phyloP scores from a whole-genome alignment of 2,113 vertebrate species.

The Trogon melanurus region DNA sequence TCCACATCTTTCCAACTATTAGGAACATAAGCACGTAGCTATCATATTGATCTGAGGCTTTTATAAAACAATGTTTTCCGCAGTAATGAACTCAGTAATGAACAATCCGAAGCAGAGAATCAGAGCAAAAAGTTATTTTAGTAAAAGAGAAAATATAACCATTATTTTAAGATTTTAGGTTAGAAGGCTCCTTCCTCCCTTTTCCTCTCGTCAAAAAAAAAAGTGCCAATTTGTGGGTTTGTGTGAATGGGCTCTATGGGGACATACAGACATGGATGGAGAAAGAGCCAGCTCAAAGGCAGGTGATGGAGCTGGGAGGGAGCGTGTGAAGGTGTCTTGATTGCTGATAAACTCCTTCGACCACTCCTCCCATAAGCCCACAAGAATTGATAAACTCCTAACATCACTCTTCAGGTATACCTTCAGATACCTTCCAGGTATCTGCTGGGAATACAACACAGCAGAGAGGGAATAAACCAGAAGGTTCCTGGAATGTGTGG shows the following conservation, averaged over 20 bases:
- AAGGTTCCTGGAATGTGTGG: no score
- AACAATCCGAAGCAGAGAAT: neutral
- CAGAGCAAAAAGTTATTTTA: neutral
- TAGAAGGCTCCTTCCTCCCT: neutral
- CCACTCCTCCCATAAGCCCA: neutral
- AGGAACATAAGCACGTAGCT: neutral
- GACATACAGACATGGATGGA: neutral
- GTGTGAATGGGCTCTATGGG: neutral
- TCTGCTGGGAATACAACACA: no score
- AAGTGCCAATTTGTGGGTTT: neutral
- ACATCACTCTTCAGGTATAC: neutral
- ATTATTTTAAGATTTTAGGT: neutral
- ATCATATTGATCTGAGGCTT: neutral
- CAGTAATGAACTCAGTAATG: neutral
- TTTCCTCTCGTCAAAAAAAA: neutral
- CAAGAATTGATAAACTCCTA: neutral
- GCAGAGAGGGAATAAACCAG: no score
- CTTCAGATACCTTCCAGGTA: no score
- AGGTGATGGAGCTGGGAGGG: rapidly evolving
- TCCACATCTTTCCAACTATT: neutral
- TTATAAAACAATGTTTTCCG: neutral
- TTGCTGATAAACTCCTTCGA: neutral
- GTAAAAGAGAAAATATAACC: neutral
- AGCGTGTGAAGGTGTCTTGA: rapidly evolving
- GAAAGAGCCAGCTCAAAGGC: rapidly evolving